phyloP scores from a whole-genome alignment of 2,888 invertebrate species.

The Sphaerophoria rueppellii region DNA sequence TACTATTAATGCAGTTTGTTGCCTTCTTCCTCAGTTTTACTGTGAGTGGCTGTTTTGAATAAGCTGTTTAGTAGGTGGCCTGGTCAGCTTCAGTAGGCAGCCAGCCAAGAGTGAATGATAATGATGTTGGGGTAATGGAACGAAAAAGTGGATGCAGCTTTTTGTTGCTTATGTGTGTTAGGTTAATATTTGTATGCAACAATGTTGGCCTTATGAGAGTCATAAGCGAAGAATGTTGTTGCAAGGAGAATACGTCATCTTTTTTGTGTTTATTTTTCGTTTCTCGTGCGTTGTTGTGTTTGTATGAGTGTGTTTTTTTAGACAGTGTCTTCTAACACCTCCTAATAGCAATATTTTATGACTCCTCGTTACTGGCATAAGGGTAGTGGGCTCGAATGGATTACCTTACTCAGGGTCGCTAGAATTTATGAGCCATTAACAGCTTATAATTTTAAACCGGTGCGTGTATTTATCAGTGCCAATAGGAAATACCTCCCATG shows the following conservation, averaged over 20 bases:
- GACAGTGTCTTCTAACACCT: not conserved
- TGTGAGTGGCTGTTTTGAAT: not conserved
- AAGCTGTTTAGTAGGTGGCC: constrained; percentile 61
- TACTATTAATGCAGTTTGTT: constrained; percentile 59
- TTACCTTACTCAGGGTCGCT: constrained; percentile 32
- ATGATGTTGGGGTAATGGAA: constrained; percentile 61
- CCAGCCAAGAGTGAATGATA: constrained; percentile 28
- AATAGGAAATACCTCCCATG: constrained; percentile 56
- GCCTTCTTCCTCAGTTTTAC: not conserved
- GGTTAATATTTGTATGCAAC: constrained; percentile 70
- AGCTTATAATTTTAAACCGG: constrained; percentile 62
- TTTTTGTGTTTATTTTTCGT: constrained; percentile 24
- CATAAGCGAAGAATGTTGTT: no score
- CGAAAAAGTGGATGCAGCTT: constrained; percentile 70
- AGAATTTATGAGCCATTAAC: constrained; percentile 69
- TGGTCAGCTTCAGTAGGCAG: constrained; percentile 32
- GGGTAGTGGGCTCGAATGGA: constrained; percentile 50
- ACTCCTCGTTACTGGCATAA: constrained; percentile 38
- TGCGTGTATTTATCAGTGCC: constrained; percentile 31
- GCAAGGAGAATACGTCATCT: no score
- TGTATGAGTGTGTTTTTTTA: not conserved
- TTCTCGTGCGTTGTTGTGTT: not conserved
- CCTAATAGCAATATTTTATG: constrained; percentile 25
- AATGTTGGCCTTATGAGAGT: not conserved
- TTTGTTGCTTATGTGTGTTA: constrained; percentile 56